phyloP scores from a whole-genome alignment of 2,888 invertebrate genomes.

The Sarcophaga carnaria region DNA sequence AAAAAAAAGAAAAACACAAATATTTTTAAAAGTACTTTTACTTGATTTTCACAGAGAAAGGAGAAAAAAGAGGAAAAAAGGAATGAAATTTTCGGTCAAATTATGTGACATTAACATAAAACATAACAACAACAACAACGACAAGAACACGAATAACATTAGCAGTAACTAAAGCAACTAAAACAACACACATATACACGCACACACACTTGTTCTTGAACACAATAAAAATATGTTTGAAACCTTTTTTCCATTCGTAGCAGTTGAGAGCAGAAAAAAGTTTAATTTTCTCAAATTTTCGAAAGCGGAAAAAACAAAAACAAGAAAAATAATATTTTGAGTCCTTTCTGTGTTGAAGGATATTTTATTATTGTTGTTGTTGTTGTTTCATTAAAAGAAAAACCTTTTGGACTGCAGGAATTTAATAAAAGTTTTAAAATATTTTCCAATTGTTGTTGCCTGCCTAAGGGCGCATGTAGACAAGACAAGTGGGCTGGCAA shows the following conservation, averaged over 20 bases:
- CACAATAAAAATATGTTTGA: not conserved
- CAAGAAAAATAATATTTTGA: no score
- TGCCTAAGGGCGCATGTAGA: not conserved
- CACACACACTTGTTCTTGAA: slow-evolving; percentile 18
- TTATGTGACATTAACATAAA: slow-evolving; percentile 43
- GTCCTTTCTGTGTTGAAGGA: not conserved
- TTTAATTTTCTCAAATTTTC: no score
- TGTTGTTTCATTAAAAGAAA: not conserved
- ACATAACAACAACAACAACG: slow-evolving; percentile 14
- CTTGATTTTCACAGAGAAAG: no score
- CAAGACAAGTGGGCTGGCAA: not conserved
- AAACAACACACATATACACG: not conserved
- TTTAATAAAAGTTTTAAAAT: slow-evolving; percentile 38
- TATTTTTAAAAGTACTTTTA: no score
- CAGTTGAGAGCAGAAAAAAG: no score
- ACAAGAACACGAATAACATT: slow-evolving; percentile 7
- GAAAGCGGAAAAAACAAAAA: no score
- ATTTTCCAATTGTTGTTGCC: not conserved
- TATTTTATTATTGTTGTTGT: not conserved
- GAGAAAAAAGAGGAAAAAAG: no score
- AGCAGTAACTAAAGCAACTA: slow-evolving; percentile 1
- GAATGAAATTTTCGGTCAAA: not conserved
- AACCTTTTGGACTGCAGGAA: slow-evolving; percentile 39
- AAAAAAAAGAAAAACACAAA: no score
- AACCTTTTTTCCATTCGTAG: not conserved